These are phyloP conservation scores for Lapara coniferarum DNA, from an alignment of 2,888 invertebrate genomes.

Conservation along the genomic window DNA sequence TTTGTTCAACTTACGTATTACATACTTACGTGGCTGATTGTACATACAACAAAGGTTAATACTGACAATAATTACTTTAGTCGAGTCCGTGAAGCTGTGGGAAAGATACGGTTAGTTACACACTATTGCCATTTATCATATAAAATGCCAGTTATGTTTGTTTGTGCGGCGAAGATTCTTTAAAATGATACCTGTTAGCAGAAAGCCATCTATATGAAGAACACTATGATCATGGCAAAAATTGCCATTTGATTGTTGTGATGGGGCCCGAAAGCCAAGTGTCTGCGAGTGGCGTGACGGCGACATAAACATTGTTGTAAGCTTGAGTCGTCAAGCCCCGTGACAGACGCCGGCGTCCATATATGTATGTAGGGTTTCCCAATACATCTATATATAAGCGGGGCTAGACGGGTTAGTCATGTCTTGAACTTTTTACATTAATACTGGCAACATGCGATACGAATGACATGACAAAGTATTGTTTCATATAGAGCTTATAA, in stretches of 20 bases:
- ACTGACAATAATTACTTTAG: background rate
- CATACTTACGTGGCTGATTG: too few species aligned
- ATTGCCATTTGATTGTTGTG: background rate
- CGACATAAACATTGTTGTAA: background rate
- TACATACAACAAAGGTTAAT: background rate
- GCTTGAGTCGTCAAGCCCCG: too few species aligned
- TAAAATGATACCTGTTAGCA: conserved; percentile 7
- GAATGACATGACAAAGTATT: background rate
- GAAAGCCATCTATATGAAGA: background rate
- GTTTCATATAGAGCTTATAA: too few species aligned
- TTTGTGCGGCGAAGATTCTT: conserved; percentile 1
- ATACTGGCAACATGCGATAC: background rate
- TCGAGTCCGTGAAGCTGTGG: conserved; percentile 38
- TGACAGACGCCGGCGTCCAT: too few species aligned
- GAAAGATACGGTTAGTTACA: conserved; percentile 47
- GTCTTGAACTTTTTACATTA: background rate
- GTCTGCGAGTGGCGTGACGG: background rate
- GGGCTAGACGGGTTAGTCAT: too few species aligned
- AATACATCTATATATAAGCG: too few species aligned
- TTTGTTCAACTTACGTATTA: too few species aligned
- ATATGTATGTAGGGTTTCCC: too few species aligned
- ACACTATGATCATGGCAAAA: background rate
- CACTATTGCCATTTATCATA: conserved; percentile 31
- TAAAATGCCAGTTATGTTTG: conserved; percentile 8
- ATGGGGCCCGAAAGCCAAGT: background rate